Evolutionary conservation across 2,797 vertebrate genomes (phyloP).

Genomic region (Halcyon smyrnensis): DNA sequence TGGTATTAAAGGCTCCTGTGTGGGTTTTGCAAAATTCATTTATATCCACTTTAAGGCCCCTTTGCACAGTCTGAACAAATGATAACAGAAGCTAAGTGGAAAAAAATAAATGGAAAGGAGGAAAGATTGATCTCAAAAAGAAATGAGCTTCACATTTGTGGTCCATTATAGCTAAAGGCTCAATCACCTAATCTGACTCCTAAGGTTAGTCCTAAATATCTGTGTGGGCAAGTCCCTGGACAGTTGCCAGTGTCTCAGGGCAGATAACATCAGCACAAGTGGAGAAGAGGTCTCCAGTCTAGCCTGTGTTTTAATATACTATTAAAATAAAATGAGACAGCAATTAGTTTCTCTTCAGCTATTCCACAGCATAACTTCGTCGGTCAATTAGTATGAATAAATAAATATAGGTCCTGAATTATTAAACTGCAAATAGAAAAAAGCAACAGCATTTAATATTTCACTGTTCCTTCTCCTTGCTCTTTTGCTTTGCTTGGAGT

Average conservation of each 20-base stretch:
- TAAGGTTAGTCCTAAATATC: slow-evolving; percentile 61
- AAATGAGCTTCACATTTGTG: slow-evolving; percentile 33
- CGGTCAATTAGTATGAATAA: slow-evolving; percentile 77
- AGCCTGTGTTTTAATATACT: slow-evolving; percentile 51
- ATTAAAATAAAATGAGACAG: slow-evolving; percentile 74
- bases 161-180: slow-evolving; percentile 43
- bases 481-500: slow-evolving; percentile 44
- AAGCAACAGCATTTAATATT: slow-evolving; percentile 63
- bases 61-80: slow-evolving; percentile 7
- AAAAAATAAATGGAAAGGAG: neutral
- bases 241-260: slow-evolving; percentile 43
- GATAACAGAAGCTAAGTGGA: slow-evolving; percentile 6
- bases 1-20: slow-evolving; percentile 34
- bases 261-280: slow-evolving; percentile 65
- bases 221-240: slow-evolving; percentile 56
- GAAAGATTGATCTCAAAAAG: slow-evolving; percentile 25
- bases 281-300: slow-evolving; percentile 62
- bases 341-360: slow-evolving; percentile 76
- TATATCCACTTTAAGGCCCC: neutral
- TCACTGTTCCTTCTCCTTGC: slow-evolving; percentile 50
- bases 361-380: slow-evolving; percentile 70
- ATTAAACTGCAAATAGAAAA: slow-evolving; percentile 72
- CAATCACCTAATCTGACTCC: slow-evolving; percentile 50
- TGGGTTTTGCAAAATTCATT: slow-evolving; percentile 58
- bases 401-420: slow-evolving; percentile 74